A percentile compares a stretch with the other conserved stretches of the same genome.
Conservation (phyloP, 2,888 invertebrate species). For the Cheilosia scutellata region DNA sequence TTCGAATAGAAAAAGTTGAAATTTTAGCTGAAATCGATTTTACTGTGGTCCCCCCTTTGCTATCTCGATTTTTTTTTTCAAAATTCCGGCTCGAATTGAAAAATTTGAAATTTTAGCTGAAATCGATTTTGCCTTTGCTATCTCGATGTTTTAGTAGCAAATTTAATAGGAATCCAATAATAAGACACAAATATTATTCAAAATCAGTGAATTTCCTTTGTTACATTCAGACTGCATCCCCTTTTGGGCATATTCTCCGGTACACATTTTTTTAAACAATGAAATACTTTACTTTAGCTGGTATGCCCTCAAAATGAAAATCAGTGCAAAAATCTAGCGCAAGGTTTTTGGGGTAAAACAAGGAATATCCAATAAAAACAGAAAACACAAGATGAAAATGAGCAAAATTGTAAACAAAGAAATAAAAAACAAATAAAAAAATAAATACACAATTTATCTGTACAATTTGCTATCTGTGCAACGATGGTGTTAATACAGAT, state of each 20-base stretch:
- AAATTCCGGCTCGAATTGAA: too few species aligned
- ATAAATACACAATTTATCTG: slow-evolving; percentile 45
- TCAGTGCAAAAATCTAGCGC: slow-evolving; percentile 50
- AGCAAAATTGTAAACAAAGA: slow-evolving; percentile 29
- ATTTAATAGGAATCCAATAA: too few species aligned
- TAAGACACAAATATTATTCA: background rate
- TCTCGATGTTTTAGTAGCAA: too few species aligned
- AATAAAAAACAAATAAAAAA: slow-evolving; percentile 15
- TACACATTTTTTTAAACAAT: background rate
- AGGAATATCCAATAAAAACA: slow-evolving; percentile 34
- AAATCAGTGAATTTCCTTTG: background rate
- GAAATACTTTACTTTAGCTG: slow-evolving; percentile 38
- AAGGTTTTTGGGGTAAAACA: slow-evolving; percentile 36
- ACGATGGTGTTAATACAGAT: slow-evolving; percentile 32
- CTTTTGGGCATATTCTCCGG: background rate
- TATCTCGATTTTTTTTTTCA: too few species aligned
- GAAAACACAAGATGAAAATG: slow-evolving; percentile 9
- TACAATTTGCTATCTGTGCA: slow-evolving; percentile 21
- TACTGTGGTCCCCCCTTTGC: too few species aligned
- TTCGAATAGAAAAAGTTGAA: too few species aligned
- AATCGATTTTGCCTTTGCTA: too few species aligned
- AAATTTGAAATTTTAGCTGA: too few species aligned
- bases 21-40: too few species aligned
- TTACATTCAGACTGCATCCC: background rate
- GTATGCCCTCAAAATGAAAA: slow-evolving; percentile 25